phyloP scores from a whole-genome alignment of 2,797 vertebrate genomes.

The Pampus argenteus region DNA sequence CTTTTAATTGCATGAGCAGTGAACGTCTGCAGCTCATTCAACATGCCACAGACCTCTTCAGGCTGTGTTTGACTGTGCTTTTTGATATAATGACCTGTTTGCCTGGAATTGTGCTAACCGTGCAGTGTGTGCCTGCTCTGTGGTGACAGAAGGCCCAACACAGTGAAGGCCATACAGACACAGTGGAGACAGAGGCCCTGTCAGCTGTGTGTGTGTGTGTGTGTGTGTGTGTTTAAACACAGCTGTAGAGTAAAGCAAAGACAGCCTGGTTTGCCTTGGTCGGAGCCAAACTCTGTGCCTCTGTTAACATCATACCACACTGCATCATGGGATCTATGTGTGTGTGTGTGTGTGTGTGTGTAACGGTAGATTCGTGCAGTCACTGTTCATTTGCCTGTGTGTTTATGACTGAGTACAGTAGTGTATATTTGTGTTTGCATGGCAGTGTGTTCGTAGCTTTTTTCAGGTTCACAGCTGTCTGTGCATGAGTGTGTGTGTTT shows the following conservation, averaged over 20 bases:
- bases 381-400: background rate
- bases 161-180: constrained; percentile 64
- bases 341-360: background rate
- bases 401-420: background rate
- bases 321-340: constrained; percentile 40
- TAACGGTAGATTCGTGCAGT: background rate
- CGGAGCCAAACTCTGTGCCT: constrained; percentile 38
- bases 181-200: constrained; percentile 65
- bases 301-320: constrained; percentile 24
- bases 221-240: constrained; percentile 62
- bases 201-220: constrained; percentile 45
- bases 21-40: constrained; percentile 7
- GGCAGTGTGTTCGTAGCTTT: background rate
- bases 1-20: constrained; percentile 11
- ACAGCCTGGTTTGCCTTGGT: constrained; percentile 18
- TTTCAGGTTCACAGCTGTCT: background rate
- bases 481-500: constrained; percentile 4
- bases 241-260: constrained; percentile 65
- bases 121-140: constrained; percentile 43
- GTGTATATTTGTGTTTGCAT: background rate
- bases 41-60: constrained; percentile 28
- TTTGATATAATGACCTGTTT: constrained; percentile 61
- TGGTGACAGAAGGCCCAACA: constrained; percentile 58
- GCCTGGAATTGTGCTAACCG: constrained; percentile 37
- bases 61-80: constrained; percentile 45